Evolutionary conservation across 1,140 invertebrate genomes (phyloP).

Genomic region (Melitaea cinxia): DNA sequence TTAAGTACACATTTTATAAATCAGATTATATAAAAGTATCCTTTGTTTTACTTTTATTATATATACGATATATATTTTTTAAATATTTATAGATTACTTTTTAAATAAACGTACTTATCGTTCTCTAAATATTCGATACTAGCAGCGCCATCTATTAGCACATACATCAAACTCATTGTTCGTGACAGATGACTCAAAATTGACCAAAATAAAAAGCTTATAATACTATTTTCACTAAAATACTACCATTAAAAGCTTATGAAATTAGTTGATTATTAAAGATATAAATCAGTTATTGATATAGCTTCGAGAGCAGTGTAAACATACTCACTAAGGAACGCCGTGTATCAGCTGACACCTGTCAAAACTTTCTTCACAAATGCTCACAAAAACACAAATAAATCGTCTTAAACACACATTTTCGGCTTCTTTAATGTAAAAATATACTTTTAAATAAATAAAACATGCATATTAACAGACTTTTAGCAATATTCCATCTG

Average conservation of each 20-base stretch:
- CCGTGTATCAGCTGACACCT: slow-evolving; percentile 64
- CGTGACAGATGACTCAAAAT: slow-evolving; percentile 36
- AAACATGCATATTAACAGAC: slow-evolving; percentile 50
- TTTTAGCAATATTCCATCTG: slow-evolving; percentile 72
- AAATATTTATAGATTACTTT: too few species aligned
- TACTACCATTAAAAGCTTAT: neutral
- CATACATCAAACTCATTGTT: slow-evolving; percentile 11
- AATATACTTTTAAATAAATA: slow-evolving; percentile 44
- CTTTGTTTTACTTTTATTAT: too few species aligned
- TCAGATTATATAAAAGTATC: too few species aligned
- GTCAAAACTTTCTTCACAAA: slow-evolving; percentile 78
- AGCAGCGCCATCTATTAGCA: slow-evolving; percentile 42
- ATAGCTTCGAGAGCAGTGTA: neutral
- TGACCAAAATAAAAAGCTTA: neutral
- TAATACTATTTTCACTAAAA: neutral
- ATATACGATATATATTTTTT: too few species aligned
- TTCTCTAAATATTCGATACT: slow-evolving; percentile 10
- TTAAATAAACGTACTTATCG: too few species aligned
- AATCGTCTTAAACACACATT: slow-evolving; percentile 50
- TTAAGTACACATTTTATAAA: too few species aligned
- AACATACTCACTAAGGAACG: slow-evolving; percentile 10
- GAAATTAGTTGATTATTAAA: neutral
- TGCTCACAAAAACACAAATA: slow-evolving; percentile 71
- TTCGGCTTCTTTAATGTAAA: slow-evolving; percentile 29
- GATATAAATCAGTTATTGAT: neutral